Percentiles rank a stretch among this genome's conserved stretches.
Conservation (phyloP, 2,888 invertebrate species). For the Dascillus cervinus region DNA sequence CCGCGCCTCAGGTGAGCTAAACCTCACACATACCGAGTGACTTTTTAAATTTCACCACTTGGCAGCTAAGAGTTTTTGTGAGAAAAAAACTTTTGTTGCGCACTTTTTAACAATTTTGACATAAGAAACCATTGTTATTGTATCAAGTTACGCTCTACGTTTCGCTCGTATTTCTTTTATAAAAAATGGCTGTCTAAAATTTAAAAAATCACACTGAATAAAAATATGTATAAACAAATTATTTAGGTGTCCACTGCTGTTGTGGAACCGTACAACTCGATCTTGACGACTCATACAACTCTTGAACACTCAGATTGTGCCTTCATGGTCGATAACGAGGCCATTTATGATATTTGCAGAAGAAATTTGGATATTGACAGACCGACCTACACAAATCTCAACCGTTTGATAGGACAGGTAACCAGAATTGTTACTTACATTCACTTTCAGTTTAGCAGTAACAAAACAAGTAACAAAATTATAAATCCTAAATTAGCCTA, state of each 20-base stretch:
- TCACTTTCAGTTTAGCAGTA: too few relatives aligned
- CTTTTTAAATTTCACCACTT: background rate
- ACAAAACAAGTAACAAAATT: too few relatives aligned
- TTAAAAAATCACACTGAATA: too few relatives aligned
- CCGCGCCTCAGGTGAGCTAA: conserved; percentile 74
- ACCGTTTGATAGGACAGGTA: conserved; percentile 73
- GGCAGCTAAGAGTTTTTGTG: too few relatives aligned
- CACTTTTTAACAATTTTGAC: too few relatives aligned
- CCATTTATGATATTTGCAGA: conserved; percentile 82
- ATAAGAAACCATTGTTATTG: too few relatives aligned
- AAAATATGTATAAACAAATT: background rate
- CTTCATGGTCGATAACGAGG: conserved; percentile 90
- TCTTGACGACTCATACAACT: conserved; percentile 87
- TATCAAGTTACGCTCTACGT: too few relatives aligned
- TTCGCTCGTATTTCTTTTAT: too few relatives aligned
- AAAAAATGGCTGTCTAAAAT: too few relatives aligned
- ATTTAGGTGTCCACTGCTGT: conserved; percentile 72
- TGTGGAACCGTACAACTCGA: conserved; percentile 87
- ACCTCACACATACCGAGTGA: background rate
- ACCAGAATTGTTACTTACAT: too few relatives aligned
- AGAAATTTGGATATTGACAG: conserved; percentile 79
- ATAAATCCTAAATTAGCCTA: too few relatives aligned
- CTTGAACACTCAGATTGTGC: conserved; percentile 81
- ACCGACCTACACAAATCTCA: conserved; percentile 79
- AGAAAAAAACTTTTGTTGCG: too few relatives aligned